Base-by-base conservation (phyloP, 2,888 invertebrate genomes). In the Elmis aenea region DNA sequence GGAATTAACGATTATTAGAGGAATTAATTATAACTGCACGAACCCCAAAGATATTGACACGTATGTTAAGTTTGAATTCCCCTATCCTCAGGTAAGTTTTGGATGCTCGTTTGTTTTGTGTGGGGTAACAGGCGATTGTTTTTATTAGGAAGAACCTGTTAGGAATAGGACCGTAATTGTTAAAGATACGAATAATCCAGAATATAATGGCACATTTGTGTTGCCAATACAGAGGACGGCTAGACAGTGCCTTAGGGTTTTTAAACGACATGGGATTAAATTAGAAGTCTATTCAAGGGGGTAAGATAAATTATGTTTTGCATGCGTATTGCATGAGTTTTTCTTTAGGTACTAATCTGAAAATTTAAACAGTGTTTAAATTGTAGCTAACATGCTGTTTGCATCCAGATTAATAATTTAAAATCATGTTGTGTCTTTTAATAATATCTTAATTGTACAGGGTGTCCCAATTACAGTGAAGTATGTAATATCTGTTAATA, bases 221-320 rank as follows among this genome's bases (percentile, higher is more conserved):
- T 75, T 95, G 43, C 76, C 81, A 29, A 86, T 96, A 37, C 83
- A 85, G 51, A 76, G 95, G 23, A 77, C 77, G 43, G 78, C 85
- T 1, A 73, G 93, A 33, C 79, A 85, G 10, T 89, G 95, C 56
- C 82, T 83, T 47, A 70, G 96, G 28, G 77, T 89, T 15, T 87
- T 97, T 62, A 95, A 94, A 63, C 74, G 93, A 26, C 89, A 93
- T 54, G 79, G 81, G 2, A 70, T 96, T 45, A 97, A 97, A 63
- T 79, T 92, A 34, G 94, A 96, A 68, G 79, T 96, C 5, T 94
- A 81, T 72, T 85, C 90, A 1, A 86, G 87, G 73, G 94, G 95
- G 94, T 94, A 70, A 79, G 80, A n/a, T n/a, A n/a, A n/a, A n/a
- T n/a, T n/a, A n/a, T n/a, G n/a, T n/a, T n/a, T 55, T n/a, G n/a